These are phyloP conservation scores for Mamestra brassicae DNA, from an alignment of 2,888 invertebrate genomes.

Conservation along the genomic window DNA sequence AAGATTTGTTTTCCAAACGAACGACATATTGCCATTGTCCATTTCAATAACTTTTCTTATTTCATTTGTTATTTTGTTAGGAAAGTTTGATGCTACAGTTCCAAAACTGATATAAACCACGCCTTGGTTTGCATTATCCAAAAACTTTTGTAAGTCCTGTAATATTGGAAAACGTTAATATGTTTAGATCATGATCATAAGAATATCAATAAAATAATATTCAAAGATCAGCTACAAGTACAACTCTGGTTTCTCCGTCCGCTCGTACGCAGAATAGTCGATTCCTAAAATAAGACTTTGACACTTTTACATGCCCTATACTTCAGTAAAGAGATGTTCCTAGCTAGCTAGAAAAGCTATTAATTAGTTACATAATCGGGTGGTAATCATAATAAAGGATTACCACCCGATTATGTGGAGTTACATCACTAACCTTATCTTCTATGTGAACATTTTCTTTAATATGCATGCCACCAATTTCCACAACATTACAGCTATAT, in stretches of 20 bases:
- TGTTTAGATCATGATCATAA: neutral
- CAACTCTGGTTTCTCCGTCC: too few relatives aligned
- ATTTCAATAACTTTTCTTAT: slow-evolving; percentile 82
- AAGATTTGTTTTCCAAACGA: slow-evolving; percentile 94
- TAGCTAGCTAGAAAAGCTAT: too few relatives aligned
- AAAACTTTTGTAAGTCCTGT: slow-evolving; percentile 77
- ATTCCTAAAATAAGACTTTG: too few relatives aligned
- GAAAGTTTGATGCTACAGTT: slow-evolving; percentile 92
- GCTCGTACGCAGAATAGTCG: too few relatives aligned
- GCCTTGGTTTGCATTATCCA: slow-evolving; percentile 91
- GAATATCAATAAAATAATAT: too few relatives aligned
- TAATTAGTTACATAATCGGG: too few relatives aligned
- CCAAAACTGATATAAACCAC: slow-evolving; percentile 94
- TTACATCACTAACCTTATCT: slow-evolving; percentile 1
- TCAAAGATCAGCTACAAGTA: too few relatives aligned
- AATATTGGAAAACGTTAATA: neutral
- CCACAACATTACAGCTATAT: slow-evolving; percentile 84
- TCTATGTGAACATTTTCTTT: slow-evolving; percentile 27
- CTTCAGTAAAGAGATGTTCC: too few relatives aligned
- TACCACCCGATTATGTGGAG: neutral
- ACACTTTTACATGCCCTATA: too few relatives aligned
- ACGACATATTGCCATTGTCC: slow-evolving; percentile 86
- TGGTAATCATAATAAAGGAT: too few relatives aligned
- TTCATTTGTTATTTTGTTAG: slow-evolving; percentile 88
- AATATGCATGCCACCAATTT: slow-evolving; percentile 85